Base-by-base conservation (phyloP, 2,888 invertebrate genomes). In the Stenodera caucasica region DNA sequence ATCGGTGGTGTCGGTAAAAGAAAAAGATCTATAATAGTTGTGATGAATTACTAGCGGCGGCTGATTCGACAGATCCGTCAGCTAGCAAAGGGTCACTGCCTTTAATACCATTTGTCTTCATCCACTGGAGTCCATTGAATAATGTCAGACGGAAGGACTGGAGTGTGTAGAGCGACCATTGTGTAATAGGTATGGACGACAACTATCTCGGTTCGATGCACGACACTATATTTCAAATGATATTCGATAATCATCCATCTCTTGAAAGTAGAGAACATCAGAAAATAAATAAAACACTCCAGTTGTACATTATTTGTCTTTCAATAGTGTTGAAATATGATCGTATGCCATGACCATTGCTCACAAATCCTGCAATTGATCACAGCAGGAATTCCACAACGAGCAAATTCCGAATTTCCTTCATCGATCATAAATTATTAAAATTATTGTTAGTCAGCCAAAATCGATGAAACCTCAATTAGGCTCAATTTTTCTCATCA, bases 101-200 rank as follows among this genome's bases (percentile, higher is more conserved):
- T 70, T 70, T 53, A n/a, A 52, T 68, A 69, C 66, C 71, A 71
- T 71, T 71, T 70, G 71, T 71, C 71, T 71, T 71, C 69, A 70
- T 71, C 67, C 69, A 59, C 63, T 61, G 59, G 64, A 64, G 61
- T 61, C 64, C 61, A 61, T 61, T 68, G 66, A 67, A 67, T 68
- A 67, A 68, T 68, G 67, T 64, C 68, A 58, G 63, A 56, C 63
- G 64, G 68, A 68, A 67, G 60, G 62, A 68, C 58, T 58, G 60
- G 62, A 68, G 60, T 58, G 60, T 60, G 60, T 58, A 53, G 37
- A 58, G 64, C 61, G 53, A 45, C 52, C 57, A 58, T 57, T 62
- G 58, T 61, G 56, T 61, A 62, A 62, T 64, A 64, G 57, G 57
- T 52, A 45, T 60, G 45, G 62, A 61, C 52, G 60, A 55, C 52